Evolutionary conservation across 1,140 invertebrate species (phyloP).

Genomic region (Notospermus geniculatus): DNA sequence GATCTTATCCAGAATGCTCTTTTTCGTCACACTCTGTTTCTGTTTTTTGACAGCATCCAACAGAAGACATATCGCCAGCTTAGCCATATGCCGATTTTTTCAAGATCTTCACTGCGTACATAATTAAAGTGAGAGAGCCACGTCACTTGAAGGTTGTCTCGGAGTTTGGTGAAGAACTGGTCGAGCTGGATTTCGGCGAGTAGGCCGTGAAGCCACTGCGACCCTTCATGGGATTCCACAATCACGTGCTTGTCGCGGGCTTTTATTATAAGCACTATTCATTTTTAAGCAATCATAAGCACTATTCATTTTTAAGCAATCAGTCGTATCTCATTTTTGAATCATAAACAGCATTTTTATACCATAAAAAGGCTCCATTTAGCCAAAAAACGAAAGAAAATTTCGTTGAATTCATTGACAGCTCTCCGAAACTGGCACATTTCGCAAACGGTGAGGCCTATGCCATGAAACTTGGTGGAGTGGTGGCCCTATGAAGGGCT

Average conservation of each 20-base stretch:
- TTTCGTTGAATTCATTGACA: no score
- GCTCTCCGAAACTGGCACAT: no score
- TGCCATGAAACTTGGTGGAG: no score
- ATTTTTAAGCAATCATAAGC: no score
- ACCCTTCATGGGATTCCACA: slow-evolving; percentile 35
- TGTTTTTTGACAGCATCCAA: slow-evolving; percentile 90
- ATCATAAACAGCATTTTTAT: no score
- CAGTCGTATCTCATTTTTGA: no score
- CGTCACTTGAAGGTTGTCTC: slow-evolving; percentile 82
- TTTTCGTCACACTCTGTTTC: slow-evolving; percentile 74
- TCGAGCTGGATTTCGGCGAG: slow-evolving; percentile 87
- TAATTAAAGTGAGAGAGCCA: slow-evolving; percentile 90
- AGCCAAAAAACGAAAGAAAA: no score
- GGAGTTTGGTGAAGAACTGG: slow-evolving; percentile 84
- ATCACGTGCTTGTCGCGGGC: neutral
- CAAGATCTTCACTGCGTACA: slow-evolving; percentile 89
- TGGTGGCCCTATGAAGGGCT: no score
- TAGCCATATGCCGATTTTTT: slow-evolving; percentile 91
- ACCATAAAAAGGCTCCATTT: no score
- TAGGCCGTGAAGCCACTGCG: slow-evolving; percentile 80
- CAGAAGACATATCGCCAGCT: slow-evolving; percentile 83
- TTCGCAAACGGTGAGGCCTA: no score
- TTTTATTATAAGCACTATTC: no score
- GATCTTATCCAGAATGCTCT: slow-evolving; percentile 76
- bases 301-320: no score